Percentiles rank a stretch among this genome's conserved stretches.
These are phyloP conservation scores for Tenebrosternarchus preto DNA, from an alignment of 2,113 vertebrate species.

Conservation along the genomic window DNA sequence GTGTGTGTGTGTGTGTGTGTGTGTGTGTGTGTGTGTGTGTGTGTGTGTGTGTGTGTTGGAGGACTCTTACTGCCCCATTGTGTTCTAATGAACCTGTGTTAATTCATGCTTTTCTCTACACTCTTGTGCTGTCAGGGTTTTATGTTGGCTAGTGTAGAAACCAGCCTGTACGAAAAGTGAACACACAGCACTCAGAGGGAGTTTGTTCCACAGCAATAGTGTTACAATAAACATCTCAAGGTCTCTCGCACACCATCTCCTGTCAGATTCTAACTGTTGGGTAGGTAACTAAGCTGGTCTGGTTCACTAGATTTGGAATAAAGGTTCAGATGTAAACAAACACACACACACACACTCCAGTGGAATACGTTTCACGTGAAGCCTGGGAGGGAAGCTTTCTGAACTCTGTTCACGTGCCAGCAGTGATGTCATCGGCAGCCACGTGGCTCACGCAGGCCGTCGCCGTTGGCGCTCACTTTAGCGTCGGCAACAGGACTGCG, in stretches of 20 bases:
- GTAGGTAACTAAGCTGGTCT: background rate
- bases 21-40: background rate
- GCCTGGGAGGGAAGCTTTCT: conserved; percentile 38
- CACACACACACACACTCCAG: background rate
- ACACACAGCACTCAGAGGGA: background rate
- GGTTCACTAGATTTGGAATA: background rate
- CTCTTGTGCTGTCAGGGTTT: conserved; percentile 21
- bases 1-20: no score
- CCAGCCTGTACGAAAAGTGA: background rate
- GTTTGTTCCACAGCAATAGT: background rate
- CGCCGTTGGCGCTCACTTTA: conserved; percentile 49
- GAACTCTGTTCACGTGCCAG: conserved; percentile 43
- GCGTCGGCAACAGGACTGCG: conserved; percentile 42
- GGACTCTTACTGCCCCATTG: conserved; percentile 25
- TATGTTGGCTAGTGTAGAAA: background rate
- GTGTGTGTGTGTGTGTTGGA: background rate
- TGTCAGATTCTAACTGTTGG: background rate
- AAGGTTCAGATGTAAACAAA: background rate
- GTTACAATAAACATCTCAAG: background rate
- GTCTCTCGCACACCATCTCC: background rate
- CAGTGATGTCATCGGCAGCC: conserved; percentile 54
- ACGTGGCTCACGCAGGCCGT: no score
- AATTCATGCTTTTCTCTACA: conserved; percentile 43
- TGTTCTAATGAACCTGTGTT: conserved; percentile 45
- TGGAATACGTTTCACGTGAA: background rate